Conservation (phyloP, 2,888 invertebrate genomes). For the Epirrhoe tristata region DNA sequence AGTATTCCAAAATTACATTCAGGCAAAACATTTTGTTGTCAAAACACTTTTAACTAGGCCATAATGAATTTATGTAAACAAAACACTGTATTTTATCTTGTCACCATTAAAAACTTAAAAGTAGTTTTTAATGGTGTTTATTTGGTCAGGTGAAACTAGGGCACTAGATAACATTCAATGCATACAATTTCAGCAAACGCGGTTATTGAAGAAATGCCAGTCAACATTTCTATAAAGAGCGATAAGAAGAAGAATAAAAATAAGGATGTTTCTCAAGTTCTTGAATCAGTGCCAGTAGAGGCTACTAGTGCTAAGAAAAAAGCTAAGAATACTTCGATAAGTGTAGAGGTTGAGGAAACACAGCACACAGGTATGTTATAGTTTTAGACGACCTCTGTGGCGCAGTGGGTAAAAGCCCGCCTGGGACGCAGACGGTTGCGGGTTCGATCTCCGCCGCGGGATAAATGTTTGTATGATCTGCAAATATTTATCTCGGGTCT, state of each 20-base stretch:
- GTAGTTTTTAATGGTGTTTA: neutral
- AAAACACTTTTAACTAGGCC: no score
- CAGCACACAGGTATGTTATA: conserved; percentile 16
- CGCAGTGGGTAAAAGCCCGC: no score
- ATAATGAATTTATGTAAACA: neutral
- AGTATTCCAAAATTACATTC: no score
- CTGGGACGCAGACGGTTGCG: no score
- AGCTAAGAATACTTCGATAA: conserved; percentile 32
- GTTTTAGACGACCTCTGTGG: no score
- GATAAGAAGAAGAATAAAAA: conserved; percentile 40
- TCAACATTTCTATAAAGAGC: conserved; percentile 26
- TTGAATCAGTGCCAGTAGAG: conserved; percentile 19
- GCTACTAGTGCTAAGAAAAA: conserved; percentile 13
- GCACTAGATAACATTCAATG: neutral
- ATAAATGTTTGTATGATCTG: no score
- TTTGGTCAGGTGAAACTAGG: neutral
- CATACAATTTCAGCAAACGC: conserved; percentile 25
- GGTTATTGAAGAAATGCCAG: conserved; percentile 11
- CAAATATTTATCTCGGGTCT: no score
- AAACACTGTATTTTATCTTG: neutral
- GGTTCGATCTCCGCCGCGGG: no score
- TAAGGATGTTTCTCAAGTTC: conserved; percentile 27
- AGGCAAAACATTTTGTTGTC: no score
- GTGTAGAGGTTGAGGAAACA: conserved; percentile 12
- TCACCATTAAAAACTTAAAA: neutral